phyloP scores from a whole-genome alignment of 1,140 invertebrate species.

The Aphaenogaster floridana region DNA sequence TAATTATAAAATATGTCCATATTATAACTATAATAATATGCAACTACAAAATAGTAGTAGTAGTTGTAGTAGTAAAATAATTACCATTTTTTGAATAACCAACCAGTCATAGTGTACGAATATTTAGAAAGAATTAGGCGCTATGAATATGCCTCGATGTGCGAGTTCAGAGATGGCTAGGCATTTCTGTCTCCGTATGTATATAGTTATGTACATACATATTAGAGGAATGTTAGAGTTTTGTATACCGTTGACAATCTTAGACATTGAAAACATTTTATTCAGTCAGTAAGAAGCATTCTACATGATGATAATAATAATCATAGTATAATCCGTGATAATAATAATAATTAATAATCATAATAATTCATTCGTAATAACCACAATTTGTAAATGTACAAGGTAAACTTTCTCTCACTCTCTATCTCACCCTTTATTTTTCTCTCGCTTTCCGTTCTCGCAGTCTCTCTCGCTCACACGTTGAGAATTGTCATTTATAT shows the following conservation, averaged over 20 bases:
- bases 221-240: no score
- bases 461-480: slow-evolving; percentile 69
- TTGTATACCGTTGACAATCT: slow-evolving; percentile 47
- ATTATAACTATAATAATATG: no score
- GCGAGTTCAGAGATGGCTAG: no score
- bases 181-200: no score
- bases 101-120: no score
- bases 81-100: no score
- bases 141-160: no score
- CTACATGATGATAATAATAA: slow-evolving; percentile 83
- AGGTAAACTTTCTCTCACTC: slow-evolving; percentile 76
- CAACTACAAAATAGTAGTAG: no score
- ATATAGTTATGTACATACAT: no score
- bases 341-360: slow-evolving; percentile 74
- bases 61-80: no score
- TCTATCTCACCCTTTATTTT: slow-evolving; percentile 29
- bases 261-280: slow-evolving; percentile 86
- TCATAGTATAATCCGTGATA: slow-evolving; percentile 74
- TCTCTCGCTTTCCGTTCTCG: slow-evolving; percentile 55
- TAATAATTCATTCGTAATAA: slow-evolving; percentile 81
- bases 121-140: no score
- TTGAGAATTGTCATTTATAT: slow-evolving; percentile 79
- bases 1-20: no score
- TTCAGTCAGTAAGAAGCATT: slow-evolving; percentile 87
- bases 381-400: slow-evolving; percentile 81